Percentiles rank a stretch among this genome's conserved stretches.
Evolutionary conservation across 2,888 invertebrate genomes (phyloP).

Genomic region (Harmothoe impar): DNA sequence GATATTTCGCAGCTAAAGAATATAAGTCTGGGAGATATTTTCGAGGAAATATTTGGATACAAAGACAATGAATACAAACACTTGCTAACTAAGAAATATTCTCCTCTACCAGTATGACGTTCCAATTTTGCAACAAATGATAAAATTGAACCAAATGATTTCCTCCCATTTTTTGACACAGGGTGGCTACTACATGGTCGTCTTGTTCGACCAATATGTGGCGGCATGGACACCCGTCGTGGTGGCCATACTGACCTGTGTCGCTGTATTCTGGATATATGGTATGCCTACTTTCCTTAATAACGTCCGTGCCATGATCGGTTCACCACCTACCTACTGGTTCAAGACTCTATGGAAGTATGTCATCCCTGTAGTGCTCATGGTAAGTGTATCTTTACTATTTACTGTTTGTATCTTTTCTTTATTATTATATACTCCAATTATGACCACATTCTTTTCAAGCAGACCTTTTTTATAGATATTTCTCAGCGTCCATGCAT

Average conservation of each 20-base stretch:
- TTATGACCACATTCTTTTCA: too few relatives aligned
- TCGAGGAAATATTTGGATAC: too few relatives aligned
- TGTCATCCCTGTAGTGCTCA: conserved; percentile 75
- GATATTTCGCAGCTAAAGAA: too few relatives aligned
- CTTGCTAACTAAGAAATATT: too few relatives aligned
- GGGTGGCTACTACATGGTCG: conserved; percentile 79
- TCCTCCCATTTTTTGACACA: conserved; percentile 66
- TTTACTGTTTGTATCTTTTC: neutral
- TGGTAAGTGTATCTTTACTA: conserved; percentile 73
- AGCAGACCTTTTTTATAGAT: too few relatives aligned
- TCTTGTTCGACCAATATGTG: conserved; percentile 79
- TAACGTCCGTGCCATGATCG: conserved; percentile 79
- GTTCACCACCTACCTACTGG: conserved; percentile 74
- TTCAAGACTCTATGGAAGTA: conserved; percentile 78
- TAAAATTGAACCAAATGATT: too few relatives aligned
- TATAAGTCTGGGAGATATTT: too few relatives aligned
- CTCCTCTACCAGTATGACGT: too few relatives aligned
- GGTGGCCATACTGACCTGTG: conserved; percentile 76
- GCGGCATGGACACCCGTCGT: conserved; percentile 77
- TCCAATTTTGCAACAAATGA: too few relatives aligned
- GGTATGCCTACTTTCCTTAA: conserved; percentile 75
- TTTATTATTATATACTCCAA: neutral
- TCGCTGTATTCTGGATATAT: conserved; percentile 79
- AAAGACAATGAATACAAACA: too few relatives aligned
- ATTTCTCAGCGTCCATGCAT: too few relatives aligned